These are phyloP conservation scores for Brachionus koreanus DNA, from an alignment of 1,140 invertebrate genomes.

Conservation along the genomic window DNA sequence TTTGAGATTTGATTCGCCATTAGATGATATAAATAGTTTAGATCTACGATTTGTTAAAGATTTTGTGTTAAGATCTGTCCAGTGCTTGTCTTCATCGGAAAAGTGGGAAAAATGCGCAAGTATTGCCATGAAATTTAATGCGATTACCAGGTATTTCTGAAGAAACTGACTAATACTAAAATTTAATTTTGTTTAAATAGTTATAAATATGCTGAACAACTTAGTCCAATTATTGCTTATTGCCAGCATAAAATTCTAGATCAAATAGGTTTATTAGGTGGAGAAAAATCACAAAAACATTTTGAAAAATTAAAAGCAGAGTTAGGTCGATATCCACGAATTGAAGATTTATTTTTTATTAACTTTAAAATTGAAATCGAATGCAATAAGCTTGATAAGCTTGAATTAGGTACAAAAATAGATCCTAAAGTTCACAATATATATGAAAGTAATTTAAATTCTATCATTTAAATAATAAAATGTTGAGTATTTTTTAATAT, in stretches of 20 bases:
- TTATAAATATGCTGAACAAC: conserved; percentile 55
- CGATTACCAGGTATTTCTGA: conserved; percentile 51
- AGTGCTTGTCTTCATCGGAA: conserved; percentile 53
- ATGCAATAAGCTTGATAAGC: conserved; percentile 27
- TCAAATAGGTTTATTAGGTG: conserved; percentile 48
- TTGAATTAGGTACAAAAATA: conserved; percentile 51
- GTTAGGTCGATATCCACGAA: conserved; percentile 49
- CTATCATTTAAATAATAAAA: background rate
- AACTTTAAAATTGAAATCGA: conserved; percentile 50
- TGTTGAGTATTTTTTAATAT: background rate
- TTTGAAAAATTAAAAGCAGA: conserved; percentile 48
- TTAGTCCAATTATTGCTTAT: conserved; percentile 54
- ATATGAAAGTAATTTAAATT: conserved; percentile 50
- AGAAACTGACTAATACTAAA: background rate
- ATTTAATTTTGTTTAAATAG: conserved; percentile 45
- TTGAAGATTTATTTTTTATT: conserved; percentile 47
- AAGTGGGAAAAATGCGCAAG: conserved; percentile 58
- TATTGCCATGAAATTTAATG: conserved; percentile 54
- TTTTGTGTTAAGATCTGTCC: conserved; percentile 52
- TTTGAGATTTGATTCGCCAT: conserved; percentile 51
- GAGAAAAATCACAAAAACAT: conserved; percentile 51
- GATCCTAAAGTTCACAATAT: conserved; percentile 52
- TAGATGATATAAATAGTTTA: conserved; percentile 53
- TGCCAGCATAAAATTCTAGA: conserved; percentile 53
- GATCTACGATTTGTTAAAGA: conserved; percentile 52